These are phyloP conservation scores for Spodoptera litura DNA, from an alignment of 1,140 invertebrate genomes.

Conservation along the genomic window DNA sequence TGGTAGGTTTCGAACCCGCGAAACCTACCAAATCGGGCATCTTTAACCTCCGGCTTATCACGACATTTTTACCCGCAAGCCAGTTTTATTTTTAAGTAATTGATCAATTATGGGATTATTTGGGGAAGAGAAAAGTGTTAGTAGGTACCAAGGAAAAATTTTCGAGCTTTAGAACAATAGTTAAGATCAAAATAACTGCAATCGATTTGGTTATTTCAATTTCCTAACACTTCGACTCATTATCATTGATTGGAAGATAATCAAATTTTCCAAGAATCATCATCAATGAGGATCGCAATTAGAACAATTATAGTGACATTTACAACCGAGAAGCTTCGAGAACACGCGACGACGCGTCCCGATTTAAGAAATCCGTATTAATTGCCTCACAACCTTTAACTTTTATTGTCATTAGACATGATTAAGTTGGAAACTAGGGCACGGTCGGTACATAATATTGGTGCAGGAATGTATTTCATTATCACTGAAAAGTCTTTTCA, in stretches of 20 bases:
- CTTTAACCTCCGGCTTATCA: no score
- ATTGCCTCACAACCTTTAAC: constrained; percentile 47
- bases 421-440: constrained; percentile 45
- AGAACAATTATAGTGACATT: constrained; percentile 26
- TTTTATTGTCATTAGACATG: constrained; percentile 51
- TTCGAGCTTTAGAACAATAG: not conserved
- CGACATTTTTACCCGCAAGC: no score
- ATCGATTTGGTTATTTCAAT: no score
- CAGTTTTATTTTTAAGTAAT: no score
- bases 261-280: constrained; percentile 20
- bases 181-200: no score
- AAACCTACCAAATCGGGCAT: no score
- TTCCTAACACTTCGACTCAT: not conserved
- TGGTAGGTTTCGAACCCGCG: no score
- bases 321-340: constrained; percentile 18
- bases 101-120: no score
- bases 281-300: not conserved
- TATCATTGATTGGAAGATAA: not conserved
- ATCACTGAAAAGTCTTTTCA: constrained; percentile 18
- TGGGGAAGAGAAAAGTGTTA: no score
- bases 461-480: constrained; percentile 21
- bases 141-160: no score
- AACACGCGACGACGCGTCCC: constrained; percentile 24
- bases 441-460: constrained; percentile 47
- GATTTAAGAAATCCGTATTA: constrained; percentile 36